Evolutionary conservation across 2,797 vertebrate genomes (phyloP), one percentile per base, ranked within the genome.

Genomic region (Leucoraja ocellata): DNA sequence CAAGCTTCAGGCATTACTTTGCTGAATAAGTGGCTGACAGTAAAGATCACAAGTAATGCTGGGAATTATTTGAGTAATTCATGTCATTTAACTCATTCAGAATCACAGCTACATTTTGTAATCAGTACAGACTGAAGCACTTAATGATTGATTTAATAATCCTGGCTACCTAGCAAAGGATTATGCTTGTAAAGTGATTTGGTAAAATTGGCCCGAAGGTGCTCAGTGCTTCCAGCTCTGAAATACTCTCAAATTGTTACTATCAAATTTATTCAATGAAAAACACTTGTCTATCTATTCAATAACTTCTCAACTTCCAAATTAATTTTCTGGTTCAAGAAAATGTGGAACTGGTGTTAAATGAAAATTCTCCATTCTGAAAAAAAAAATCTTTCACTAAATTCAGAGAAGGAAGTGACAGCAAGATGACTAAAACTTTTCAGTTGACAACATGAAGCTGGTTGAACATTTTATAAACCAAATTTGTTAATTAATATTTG

Each of bases 1-100:
- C 32, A 46, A 46, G 71, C 74, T 21, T 73, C 68, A 74, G 68
- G 32, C 25, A 36, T 28, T 73, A 23, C 25, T 71, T 71, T 46
- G 25, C 88, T 91, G 88, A 21, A 6, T 39, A 46, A 73, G 3
- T 73, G 68, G 18, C n/a, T 73, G 65, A 73, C 8, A 46, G 32
- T 13, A 18, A 23, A 73, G 88, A 73, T 68, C 65, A 71, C 9
- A 11, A 46, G 65, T 39, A 65, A 74, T 11, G 46, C 39, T 90
- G 63, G 63, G 32, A 90, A 84, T 84, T 84, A 84, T 84, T 63
- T 86, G 58, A 63, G 58, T 63, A 28, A 65, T 86, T 86, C 28
- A 86, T 65, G 58, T 86, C 14, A 28, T 63, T 86, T 65, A 86
- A 86, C 83, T 86, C 58, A 63, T 86, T 16, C 13, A 65, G 83